phyloP scores from a whole-genome alignment of 2,113 vertebrate species.

The Dasyprocta punctata region DNA sequence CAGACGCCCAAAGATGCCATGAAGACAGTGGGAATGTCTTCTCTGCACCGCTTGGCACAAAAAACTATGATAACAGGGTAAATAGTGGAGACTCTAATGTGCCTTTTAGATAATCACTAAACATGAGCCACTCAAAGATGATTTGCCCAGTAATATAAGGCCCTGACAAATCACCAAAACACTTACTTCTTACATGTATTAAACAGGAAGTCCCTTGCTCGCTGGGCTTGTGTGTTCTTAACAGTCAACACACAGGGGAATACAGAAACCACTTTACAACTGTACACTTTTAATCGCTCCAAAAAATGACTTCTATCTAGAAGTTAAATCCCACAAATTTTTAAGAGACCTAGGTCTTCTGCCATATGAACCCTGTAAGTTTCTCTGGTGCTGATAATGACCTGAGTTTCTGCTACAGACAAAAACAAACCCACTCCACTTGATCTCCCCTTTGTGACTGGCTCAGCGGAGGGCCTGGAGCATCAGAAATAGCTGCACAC shows the following conservation, averaged over 20 bases:
- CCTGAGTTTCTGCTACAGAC: too few species aligned
- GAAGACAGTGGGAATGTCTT: background rate
- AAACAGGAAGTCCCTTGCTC: too few species aligned
- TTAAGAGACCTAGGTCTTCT: background rate
- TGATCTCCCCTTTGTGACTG: background rate
- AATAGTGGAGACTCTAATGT: background rate
- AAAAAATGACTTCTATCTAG: background rate
- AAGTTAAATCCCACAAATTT: background rate
- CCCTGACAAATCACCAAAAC: background rate
- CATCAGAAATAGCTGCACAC: background rate
- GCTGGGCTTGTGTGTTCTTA: background rate
- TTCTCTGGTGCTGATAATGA: background rate
- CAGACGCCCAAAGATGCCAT: conserved; percentile 34
- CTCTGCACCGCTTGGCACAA: background rate
- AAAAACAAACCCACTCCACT: background rate
- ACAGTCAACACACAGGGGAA: background rate
- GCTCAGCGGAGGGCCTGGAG: background rate
- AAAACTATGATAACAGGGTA: background rate
- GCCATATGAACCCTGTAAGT: background rate
- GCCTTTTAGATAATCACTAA: background rate
- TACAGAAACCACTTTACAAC: background rate
- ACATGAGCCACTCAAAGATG: background rate
- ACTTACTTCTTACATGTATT: background rate
- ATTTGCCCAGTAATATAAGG: background rate
- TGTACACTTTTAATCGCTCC: background rate